Evolutionary conservation across 1,140 invertebrate species (phyloP).

Genomic region (Pseudobourletiella spinata): DNA sequence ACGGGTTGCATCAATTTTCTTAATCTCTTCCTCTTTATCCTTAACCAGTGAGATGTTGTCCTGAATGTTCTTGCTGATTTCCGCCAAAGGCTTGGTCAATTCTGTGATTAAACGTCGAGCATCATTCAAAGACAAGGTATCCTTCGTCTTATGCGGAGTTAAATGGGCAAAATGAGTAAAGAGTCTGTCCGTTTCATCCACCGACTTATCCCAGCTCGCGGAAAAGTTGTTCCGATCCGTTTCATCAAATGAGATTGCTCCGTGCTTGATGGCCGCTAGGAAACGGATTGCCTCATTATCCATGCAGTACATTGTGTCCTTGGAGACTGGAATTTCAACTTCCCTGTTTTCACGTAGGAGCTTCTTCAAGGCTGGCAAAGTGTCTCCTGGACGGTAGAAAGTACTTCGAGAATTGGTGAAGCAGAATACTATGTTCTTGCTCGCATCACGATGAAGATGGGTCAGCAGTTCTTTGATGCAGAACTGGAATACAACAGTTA

Average conservation of each 20-base stretch:
- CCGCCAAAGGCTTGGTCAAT: slow-evolving; percentile 10
- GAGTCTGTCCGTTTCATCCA: slow-evolving; percentile 1
- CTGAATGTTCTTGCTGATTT: slow-evolving; percentile 5
- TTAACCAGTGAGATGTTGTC: slow-evolving; percentile 1
- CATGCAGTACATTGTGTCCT: slow-evolving; percentile 20
- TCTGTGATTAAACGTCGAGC: slow-evolving; percentile 10
- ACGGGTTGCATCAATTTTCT: background rate
- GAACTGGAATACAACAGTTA: slow-evolving; percentile 34
- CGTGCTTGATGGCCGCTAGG: slow-evolving; percentile 14
- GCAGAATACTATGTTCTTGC: slow-evolving; percentile 37
- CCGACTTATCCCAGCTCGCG: slow-evolving; percentile 17
- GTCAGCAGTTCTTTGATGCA: slow-evolving; percentile 37
- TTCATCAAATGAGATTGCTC: background rate
- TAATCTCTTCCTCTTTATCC: background rate
- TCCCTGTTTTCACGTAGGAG: slow-evolving; percentile 5
- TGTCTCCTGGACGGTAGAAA: slow-evolving; percentile 27
- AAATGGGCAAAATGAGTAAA: background rate
- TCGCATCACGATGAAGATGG: slow-evolving; percentile 34
- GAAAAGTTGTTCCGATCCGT: slow-evolving; percentile 3
- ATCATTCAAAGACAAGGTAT: slow-evolving; percentile 20
- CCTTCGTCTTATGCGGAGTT: slow-evolving; percentile 11
- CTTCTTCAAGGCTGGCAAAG: slow-evolving; percentile 1
- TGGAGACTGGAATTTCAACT: background rate
- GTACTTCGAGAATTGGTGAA: slow-evolving; percentile 31
- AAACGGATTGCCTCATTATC: slow-evolving; percentile 31